Conservation (phyloP, 1,140 invertebrate species). For the Cotesia vestalis region DNA sequence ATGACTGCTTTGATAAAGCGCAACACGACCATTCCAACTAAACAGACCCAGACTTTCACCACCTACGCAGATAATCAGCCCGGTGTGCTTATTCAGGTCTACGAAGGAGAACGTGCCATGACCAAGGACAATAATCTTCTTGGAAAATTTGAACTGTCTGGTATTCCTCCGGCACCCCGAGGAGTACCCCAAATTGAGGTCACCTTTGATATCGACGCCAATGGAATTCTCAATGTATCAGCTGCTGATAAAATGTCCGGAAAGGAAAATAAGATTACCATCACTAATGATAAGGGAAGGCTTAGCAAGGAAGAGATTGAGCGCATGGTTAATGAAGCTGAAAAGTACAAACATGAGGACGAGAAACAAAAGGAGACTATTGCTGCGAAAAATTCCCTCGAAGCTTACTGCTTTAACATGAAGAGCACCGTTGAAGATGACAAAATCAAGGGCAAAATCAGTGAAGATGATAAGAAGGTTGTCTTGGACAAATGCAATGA, state of each 20-base stretch:
- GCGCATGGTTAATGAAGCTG: conserved; percentile 83
- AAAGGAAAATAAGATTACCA: conserved; percentile 79
- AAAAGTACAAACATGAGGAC: conserved; percentile 76
- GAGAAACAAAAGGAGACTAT: conserved; percentile 70
- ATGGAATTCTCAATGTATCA: conserved; percentile 83
- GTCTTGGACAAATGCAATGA: conserved; percentile 58
- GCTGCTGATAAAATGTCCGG: conserved; percentile 75
- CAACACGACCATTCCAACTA: conserved; percentile 67
- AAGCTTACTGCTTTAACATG: conserved; percentile 74
- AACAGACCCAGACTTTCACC: conserved; percentile 66
- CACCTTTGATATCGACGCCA: conserved; percentile 59
- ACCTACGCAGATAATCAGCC: conserved; percentile 73
- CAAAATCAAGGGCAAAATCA: conserved; percentile 44
- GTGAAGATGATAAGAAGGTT: conserved; percentile 49
- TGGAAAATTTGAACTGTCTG: conserved; percentile 79
- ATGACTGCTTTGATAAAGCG: conserved; percentile 50
- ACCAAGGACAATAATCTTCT: conserved; percentile 78
- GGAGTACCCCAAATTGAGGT: conserved; percentile 73
- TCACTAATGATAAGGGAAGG: conserved; percentile 93
- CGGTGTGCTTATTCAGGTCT: conserved; percentile 75
- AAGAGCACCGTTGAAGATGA: conserved; percentile 45
- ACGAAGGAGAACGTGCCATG: not conserved
- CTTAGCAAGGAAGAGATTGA: conserved; percentile 92
- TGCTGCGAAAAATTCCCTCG: conserved; percentile 73
- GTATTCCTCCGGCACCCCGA: conserved; percentile 76